These are phyloP conservation scores for Helostoma temminkii DNA, from an alignment of 2,797 vertebrate genomes.

Conservation along the genomic window DNA sequence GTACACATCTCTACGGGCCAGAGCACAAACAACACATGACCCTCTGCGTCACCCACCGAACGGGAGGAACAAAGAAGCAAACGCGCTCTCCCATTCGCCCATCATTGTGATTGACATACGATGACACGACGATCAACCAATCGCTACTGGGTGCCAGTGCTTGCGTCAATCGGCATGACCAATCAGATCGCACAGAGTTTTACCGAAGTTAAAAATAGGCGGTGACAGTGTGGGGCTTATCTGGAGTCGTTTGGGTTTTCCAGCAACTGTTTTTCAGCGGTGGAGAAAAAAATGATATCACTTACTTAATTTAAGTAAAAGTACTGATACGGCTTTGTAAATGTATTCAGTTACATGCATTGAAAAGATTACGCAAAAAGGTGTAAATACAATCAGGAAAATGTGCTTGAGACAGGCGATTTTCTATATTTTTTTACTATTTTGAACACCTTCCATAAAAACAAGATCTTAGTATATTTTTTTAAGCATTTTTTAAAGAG, in stretches of 20 bases:
- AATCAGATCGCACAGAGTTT: constrained; percentile 67
- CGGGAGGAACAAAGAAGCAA: constrained; percentile 53
- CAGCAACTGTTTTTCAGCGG: background rate
- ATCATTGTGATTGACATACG: background rate
- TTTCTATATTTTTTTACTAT: too few species aligned
- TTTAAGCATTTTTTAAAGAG: too few species aligned
- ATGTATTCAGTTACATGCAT: background rate
- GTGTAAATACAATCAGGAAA: background rate
- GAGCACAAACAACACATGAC: constrained; percentile 96
- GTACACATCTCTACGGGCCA: constrained; percentile 86
- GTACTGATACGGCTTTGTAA: background rate
- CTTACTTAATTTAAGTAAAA: background rate
- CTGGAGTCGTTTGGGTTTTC: constrained; percentile 36
- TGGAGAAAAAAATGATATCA: background rate
- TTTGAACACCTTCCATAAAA: too few species aligned
- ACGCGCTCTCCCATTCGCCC: constrained; percentile 59
- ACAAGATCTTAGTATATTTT: too few species aligned
- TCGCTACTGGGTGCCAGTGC: background rate
- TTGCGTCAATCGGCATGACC: constrained; percentile 72
- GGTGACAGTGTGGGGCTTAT: constrained; percentile 48
- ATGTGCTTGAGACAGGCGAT: too few species aligned
- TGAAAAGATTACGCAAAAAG: background rate
- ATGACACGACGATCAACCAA: constrained; percentile 27
- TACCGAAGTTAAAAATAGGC: constrained; percentile 56
- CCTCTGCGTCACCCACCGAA: constrained; percentile 71